These are phyloP conservation scores for Phalacrocorax brasilianus DNA, from an alignment of 2,113 vertebrate genomes.

Conservation along the genomic window DNA sequence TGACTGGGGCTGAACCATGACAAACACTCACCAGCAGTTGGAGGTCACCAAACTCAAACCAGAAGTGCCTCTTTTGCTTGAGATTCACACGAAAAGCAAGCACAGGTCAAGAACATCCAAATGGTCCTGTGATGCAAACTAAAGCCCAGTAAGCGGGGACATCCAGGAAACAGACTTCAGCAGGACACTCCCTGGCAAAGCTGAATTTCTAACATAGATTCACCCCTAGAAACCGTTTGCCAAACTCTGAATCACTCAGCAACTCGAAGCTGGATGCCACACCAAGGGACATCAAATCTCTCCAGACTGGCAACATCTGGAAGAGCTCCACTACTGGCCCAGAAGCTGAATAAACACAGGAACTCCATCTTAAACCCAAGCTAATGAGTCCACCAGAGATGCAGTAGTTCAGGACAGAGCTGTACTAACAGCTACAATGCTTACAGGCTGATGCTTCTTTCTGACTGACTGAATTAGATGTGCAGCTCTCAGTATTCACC, in stretches of 20 bases:
- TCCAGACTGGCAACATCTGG: neutral
- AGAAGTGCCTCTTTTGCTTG: neutral
- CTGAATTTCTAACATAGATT: neutral
- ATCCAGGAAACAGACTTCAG: neutral
- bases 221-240: neutral
- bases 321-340: neutral
- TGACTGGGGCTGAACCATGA: too few relatives aligned
- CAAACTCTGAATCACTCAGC: neutral
- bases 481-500: neutral
- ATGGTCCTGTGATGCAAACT: neutral
- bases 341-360: neutral
- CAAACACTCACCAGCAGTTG: neutral
- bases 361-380: neutral
- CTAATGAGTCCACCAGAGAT: neutral
- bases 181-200: neutral
- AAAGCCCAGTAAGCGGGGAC: neutral
- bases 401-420: neutral
- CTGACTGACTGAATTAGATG: neutral
- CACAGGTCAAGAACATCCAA: neutral
- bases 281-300: neutral
- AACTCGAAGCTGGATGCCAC: accelerated
- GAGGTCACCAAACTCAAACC: neutral
- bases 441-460: neutral
- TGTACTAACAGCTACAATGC: neutral
- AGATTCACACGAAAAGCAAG: neutral